These are phyloP conservation scores for Tragelaphus strepsiceros DNA, from an alignment of 2,113 vertebrate species.

Conservation along the genomic window DNA sequence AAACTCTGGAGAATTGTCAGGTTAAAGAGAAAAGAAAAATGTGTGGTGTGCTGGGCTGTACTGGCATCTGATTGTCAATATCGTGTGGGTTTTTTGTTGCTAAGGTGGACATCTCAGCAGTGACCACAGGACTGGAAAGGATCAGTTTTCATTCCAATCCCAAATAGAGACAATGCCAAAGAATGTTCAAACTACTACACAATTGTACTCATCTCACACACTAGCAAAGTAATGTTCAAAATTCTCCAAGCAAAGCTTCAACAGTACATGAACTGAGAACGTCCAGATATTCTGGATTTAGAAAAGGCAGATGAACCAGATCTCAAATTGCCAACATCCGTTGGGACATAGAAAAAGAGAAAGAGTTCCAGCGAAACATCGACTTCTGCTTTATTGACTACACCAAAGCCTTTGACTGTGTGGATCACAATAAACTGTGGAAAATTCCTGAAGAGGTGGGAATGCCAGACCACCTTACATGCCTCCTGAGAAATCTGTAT, in stretches of 20 bases:
- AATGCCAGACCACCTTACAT: neutral
- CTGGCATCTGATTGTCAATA: neutral
- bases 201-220: neutral
- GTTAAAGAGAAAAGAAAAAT: neutral
- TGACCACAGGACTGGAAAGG: neutral
- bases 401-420: neutral
- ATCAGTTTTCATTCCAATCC: neutral
- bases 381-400: neutral
- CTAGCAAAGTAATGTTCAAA: neutral
- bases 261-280: neutral
- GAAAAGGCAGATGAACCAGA: neutral
- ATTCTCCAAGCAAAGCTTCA: neutral
- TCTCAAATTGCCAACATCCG: neutral
- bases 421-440: neutral
- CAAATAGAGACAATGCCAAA: neutral
- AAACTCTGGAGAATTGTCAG: neutral
- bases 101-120: neutral
- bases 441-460: neutral
- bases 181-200: neutral
- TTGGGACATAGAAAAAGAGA: neutral
- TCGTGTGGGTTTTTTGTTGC: neutral
- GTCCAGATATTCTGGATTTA: neutral
- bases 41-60: accelerated
- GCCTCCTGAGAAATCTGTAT: neutral
- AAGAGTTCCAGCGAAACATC: neutral